Percentiles rank a stretch among this genome's conserved stretches.
Conservation (phyloP, 2,797 vertebrate species). For the Sternotherus odoratus region DNA sequence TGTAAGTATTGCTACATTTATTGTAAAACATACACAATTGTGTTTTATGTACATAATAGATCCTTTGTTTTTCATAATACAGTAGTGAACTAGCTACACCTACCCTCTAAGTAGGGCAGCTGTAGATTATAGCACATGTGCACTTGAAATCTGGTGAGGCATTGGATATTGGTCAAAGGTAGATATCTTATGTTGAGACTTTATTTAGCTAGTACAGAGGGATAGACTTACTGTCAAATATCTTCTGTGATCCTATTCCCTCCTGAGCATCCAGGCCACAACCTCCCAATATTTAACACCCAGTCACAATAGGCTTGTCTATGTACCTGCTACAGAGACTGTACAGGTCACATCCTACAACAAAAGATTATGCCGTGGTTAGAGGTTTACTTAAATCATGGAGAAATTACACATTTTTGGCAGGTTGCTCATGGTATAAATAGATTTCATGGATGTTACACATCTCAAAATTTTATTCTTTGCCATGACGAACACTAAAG, state of each 20-base stretch:
- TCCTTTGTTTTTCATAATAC: background rate
- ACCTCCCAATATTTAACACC: background rate
- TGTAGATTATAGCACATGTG: background rate
- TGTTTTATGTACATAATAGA: background rate
- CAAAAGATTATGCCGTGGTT: background rate
- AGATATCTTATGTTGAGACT: background rate
- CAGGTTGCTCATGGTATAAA: background rate
- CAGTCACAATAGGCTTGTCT: background rate
- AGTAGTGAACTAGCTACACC: background rate
- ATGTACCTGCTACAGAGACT: background rate
- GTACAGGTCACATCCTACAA: background rate
- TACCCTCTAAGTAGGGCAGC: background rate
- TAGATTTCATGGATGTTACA: background rate
- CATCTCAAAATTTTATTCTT: background rate
- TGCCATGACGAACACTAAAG: background rate
- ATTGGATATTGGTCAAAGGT: background rate
- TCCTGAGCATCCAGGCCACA: background rate
- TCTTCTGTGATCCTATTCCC: background rate
- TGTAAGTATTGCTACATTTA: constrained; percentile 82
- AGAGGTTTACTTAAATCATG: background rate
- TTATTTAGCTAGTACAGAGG: background rate
- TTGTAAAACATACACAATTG: accelerated
- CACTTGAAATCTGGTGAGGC: background rate
- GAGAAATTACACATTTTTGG: background rate
- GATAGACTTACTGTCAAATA: background rate